These are phyloP conservation scores for Scrobipalpa costella DNA, from an alignment of 2,888 invertebrate genomes.

Conservation along the genomic window DNA sequence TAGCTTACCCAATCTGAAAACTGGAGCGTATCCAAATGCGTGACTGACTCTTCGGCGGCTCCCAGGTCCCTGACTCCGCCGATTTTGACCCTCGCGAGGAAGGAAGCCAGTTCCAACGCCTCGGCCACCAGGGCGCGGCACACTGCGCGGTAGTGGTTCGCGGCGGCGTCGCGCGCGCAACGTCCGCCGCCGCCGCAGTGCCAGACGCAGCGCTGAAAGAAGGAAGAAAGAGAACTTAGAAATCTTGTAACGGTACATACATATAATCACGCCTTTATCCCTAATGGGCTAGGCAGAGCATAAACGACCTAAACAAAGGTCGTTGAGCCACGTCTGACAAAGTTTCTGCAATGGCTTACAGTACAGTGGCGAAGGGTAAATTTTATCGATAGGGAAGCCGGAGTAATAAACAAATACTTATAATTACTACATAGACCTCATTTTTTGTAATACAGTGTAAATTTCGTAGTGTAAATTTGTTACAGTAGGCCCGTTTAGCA, in stretches of 20 bases:
- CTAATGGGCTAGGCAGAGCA: too few species aligned
- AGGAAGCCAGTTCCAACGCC: slow-evolving; percentile 93
- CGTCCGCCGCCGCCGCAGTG: slow-evolving; percentile 73
- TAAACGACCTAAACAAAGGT: too few species aligned
- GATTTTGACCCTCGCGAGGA: slow-evolving; percentile 90
- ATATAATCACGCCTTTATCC: too few species aligned
- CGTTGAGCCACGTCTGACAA: too few species aligned
- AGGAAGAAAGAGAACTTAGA: background rate
- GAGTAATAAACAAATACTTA: background rate
- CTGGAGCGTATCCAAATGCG: slow-evolving; percentile 90
- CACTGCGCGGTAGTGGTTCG: slow-evolving; percentile 93
- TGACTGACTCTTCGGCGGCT: slow-evolving; percentile 83
- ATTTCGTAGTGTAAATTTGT: too few species aligned
- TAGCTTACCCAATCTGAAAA: slow-evolving; percentile 94
- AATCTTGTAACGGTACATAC: background rate
- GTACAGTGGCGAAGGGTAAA: too few species aligned
- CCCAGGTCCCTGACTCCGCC: slow-evolving; percentile 84
- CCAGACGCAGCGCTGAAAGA: slow-evolving; percentile 69
- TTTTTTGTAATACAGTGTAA: too few species aligned
- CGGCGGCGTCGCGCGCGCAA: slow-evolving; percentile 81
- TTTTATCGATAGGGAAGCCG: too few species aligned
- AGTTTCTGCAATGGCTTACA: too few species aligned
- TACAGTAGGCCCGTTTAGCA: too few species aligned
- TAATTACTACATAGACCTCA: too few species aligned
- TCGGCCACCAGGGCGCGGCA: slow-evolving; percentile 96